Evolutionary conservation across 2,888 invertebrate species (phyloP).

Genomic region (Norana najaformis): DNA sequence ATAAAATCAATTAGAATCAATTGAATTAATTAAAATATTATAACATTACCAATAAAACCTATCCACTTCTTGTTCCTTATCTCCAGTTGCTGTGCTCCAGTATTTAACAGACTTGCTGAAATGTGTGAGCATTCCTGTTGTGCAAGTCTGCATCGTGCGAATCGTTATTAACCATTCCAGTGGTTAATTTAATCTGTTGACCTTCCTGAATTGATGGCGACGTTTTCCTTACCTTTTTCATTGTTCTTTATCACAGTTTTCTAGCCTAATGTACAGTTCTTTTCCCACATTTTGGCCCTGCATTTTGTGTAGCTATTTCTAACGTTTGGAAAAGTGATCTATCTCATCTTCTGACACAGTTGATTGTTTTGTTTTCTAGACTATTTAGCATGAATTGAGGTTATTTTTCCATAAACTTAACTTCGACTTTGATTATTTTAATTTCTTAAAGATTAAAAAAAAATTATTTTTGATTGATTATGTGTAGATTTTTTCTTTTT

Average conservation of each 20-base stretch:
- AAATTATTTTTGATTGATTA: background rate
- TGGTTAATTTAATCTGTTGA: slow-evolving; percentile 21
- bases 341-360: background rate
- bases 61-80: slow-evolving; percentile 13
- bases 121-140: background rate
- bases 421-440: background rate
- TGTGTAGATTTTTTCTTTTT: no score
- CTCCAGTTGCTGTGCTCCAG: background rate
- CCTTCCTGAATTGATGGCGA: background rate
- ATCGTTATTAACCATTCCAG: slow-evolving; percentile 8
- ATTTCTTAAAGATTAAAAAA: background rate
- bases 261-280: background rate
- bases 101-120: background rate
- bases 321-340: background rate
- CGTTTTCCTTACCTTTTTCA: background rate
- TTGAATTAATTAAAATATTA: background rate
- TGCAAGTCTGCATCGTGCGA: background rate
- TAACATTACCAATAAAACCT: slow-evolving; percentile 13
- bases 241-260: background rate
- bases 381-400: no score
- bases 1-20: background rate
- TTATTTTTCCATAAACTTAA: background rate
- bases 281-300: background rate
- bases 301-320: background rate
- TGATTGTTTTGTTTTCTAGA: background rate